Evolutionary conservation across 2,113 vertebrate species (phyloP).

Genomic region (Passerina amoena): DNA sequence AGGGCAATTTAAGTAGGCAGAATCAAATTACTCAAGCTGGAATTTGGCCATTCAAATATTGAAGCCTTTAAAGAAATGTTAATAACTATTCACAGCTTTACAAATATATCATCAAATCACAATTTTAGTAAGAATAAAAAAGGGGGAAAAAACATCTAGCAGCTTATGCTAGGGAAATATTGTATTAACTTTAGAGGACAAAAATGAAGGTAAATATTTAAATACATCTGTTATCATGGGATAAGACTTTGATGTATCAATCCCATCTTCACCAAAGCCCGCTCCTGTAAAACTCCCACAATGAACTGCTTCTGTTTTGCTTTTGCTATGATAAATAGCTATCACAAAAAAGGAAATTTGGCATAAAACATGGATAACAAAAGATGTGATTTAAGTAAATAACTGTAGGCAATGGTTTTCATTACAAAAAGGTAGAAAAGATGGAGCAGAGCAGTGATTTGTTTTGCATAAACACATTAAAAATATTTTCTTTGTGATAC

Average conservation of each 20-base stretch:
- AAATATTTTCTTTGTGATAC: background rate
- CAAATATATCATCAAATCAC: constrained; percentile 57
- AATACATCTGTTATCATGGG: constrained; percentile 40
- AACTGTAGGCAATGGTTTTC: constrained; percentile 29
- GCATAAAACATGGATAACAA: background rate
- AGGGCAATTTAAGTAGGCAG: constrained; percentile 62
- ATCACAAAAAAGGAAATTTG: constrained; percentile 7
- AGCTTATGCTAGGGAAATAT: constrained; percentile 17
- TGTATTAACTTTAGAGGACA: constrained; percentile 45
- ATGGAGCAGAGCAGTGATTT: background rate
- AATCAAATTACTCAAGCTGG: constrained; percentile 64
- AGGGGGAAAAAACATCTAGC: background rate
- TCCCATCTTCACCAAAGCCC: constrained; percentile 19
- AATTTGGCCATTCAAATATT: constrained; percentile 60
- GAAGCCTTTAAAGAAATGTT: constrained; percentile 59
- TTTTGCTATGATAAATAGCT: constrained; percentile 52
- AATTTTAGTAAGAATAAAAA: constrained; percentile 58
- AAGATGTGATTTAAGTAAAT: constrained; percentile 41
- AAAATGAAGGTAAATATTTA: constrained; percentile 68
- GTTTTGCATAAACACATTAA: constrained; percentile 31
- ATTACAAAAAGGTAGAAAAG: constrained; percentile 43
- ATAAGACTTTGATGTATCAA: constrained; percentile 53
- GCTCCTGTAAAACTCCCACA: constrained; percentile 2
- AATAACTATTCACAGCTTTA: constrained; percentile 59
- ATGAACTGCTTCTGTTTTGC: constrained; percentile 25